These are phyloP conservation scores for Chiroxiphia lanceolata DNA, from an alignment of 2,797 vertebrate species.

Conservation along the genomic window DNA sequence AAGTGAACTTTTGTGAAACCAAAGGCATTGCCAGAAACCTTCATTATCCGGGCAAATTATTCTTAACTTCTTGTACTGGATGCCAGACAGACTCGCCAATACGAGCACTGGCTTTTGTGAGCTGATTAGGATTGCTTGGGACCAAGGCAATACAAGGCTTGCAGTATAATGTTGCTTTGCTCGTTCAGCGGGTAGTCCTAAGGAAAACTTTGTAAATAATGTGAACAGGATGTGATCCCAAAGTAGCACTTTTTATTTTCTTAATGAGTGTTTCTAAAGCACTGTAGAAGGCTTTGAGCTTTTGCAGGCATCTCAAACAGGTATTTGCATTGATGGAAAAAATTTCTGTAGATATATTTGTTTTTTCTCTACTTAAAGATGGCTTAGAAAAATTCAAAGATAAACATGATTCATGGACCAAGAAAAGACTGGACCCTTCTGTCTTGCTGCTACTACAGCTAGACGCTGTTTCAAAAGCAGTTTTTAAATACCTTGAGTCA, in stretches of 20 bases:
- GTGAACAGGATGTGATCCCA: neutral
- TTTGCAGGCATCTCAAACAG: neutral
- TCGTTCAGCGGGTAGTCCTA: neutral
- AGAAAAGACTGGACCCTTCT: neutral
- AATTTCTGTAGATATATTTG: neutral
- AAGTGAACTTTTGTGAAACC: neutral
- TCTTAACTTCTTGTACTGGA: neutral
- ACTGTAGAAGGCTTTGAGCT: neutral
- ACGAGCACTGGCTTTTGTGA: neutral
- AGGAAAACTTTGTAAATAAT: slow-evolving; percentile 13
- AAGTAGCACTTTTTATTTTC: neutral
- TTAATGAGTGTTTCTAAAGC: neutral
- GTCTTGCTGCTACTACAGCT: neutral
- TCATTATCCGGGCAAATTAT: neutral
- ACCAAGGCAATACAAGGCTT: neutral
- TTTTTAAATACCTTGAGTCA: neutral
- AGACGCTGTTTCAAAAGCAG: neutral
- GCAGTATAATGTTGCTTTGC: neutral
- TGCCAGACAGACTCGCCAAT: neutral
- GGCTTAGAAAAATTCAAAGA: neutral
- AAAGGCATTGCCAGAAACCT: neutral
- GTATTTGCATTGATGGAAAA: neutral
- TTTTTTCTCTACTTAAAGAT: neutral
- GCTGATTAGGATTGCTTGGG: neutral
- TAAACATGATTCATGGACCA: neutral